Percentiles rank a stretch among this genome's conserved stretches.
These are phyloP conservation scores for Platycheirus rosarum DNA, from an alignment of 2,888 invertebrate genomes.

Conservation along the genomic window DNA sequence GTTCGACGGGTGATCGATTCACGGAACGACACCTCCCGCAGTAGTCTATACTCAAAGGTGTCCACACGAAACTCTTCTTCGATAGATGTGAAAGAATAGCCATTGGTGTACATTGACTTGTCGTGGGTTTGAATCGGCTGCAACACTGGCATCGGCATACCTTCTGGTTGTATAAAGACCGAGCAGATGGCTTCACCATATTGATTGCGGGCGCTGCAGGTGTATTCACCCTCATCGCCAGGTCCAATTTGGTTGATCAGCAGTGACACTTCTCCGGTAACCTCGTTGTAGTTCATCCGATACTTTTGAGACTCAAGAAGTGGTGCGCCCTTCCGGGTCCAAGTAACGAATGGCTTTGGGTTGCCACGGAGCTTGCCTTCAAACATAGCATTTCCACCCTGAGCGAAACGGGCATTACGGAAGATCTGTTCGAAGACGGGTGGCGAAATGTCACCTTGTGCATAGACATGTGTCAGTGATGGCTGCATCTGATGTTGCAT, in stretches of 20 bases:
- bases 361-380: conserved; percentile 95
- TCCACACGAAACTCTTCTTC: conserved; percentile 94
- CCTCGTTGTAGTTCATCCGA: conserved; percentile 94
- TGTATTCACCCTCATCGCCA: conserved; percentile 98
- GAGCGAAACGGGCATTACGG: conserved; percentile 96
- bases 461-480: conserved; percentile 83
- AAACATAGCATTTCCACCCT: conserved; percentile 96
- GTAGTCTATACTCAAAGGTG: conserved; percentile 96
- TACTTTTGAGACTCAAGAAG: conserved; percentile 93
- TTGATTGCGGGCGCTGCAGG: conserved; percentile 96
- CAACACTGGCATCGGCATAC: conserved; percentile 87
- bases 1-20: conserved; percentile 92
- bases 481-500: conserved; percentile 80
- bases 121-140: conserved; percentile 87
- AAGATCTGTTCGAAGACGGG: conserved; percentile 98
- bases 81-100: conserved; percentile 85
- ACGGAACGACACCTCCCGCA: conserved; percentile 95
- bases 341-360: conserved; percentile 95
- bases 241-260: conserved; percentile 97
- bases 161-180: conserved; percentile 96
- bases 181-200: conserved; percentile 98
- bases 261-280: conserved; percentile 94
- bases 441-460: conserved; percentile 92
- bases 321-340: conserved; percentile 94
- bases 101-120: conserved; percentile 89